These are phyloP conservation scores for Pseudorectes ferrugineus DNA, from an alignment of 2,113 vertebrate genomes.

Conservation along the genomic window DNA sequence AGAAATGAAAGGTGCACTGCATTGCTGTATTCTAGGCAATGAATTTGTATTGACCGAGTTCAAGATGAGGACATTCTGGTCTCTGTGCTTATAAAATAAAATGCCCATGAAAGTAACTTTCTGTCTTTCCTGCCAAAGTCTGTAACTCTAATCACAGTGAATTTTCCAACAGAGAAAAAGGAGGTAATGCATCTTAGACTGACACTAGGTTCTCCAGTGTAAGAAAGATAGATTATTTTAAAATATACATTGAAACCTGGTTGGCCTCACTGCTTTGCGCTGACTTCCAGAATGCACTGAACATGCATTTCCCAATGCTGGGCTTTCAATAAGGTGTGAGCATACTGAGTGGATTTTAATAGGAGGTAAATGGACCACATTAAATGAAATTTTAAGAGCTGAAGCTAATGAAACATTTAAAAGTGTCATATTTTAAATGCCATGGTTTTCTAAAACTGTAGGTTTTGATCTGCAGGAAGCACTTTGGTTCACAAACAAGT, in stretches of 20 bases:
- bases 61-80: neutral
- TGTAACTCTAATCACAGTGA: neutral
- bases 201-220: neutral
- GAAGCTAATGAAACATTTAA: neutral
- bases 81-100: neutral
- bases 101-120: neutral
- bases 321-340: neutral
- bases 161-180: neutral
- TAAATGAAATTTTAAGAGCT: neutral
- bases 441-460: neutral
- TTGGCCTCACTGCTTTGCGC: neutral
- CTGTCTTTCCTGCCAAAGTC: neutral
- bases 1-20: neutral
- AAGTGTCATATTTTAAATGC: neutral
- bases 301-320: neutral
- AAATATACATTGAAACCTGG: neutral
- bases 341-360: neutral
- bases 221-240: neutral
- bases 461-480: neutral
- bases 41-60: neutral
- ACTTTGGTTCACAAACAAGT: neutral
- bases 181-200: neutral
- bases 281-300: neutral
- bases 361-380: neutral
- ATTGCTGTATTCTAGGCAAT: neutral